These are phyloP conservation scores for Haliclystus octoradiatus DNA, from an alignment of 30 jellyfish, hydroid and myxozoan species.

Conservation along the genomic window DNA sequence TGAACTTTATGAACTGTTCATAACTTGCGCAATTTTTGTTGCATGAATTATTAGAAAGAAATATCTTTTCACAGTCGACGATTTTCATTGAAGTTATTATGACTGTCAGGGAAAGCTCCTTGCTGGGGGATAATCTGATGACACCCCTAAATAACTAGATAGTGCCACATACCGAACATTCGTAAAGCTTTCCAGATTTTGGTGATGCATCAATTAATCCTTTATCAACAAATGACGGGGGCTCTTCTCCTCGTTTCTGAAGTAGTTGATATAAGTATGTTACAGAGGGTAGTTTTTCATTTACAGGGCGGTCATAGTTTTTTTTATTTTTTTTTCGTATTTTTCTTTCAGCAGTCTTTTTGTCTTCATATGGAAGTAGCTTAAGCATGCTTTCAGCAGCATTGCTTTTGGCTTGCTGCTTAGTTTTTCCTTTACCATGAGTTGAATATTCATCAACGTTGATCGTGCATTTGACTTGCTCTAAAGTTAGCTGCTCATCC, in stretches of 20 bases:
- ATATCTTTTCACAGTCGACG: too few relatives aligned
- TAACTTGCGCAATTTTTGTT: background rate
- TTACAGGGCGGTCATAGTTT: background rate
- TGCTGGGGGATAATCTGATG: too few relatives aligned
- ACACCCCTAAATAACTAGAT: background rate
- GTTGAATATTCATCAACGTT: background rate
- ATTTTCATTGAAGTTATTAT: too few relatives aligned
- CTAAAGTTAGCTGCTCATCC: too few relatives aligned
- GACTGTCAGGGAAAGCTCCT: too few relatives aligned
- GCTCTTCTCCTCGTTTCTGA: background rate
- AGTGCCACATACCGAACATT: background rate
- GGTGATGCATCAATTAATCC: background rate
- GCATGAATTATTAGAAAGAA: too few relatives aligned
- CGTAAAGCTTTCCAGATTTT: background rate
- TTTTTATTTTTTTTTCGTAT: background rate
- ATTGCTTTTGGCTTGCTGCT: background rate
- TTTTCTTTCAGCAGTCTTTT: background rate
- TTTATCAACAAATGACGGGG: background rate
- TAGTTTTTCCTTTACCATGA: background rate
- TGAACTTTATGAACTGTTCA: too few relatives aligned
- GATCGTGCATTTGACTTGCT: background rate
- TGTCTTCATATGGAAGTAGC: background rate
- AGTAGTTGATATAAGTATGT: background rate
- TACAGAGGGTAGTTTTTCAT: background rate
- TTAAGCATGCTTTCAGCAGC: background rate